Evolutionary conservation across 2,113 vertebrate genomes (phyloP).

Genomic region (Mandrillus leucophaeus): DNA sequence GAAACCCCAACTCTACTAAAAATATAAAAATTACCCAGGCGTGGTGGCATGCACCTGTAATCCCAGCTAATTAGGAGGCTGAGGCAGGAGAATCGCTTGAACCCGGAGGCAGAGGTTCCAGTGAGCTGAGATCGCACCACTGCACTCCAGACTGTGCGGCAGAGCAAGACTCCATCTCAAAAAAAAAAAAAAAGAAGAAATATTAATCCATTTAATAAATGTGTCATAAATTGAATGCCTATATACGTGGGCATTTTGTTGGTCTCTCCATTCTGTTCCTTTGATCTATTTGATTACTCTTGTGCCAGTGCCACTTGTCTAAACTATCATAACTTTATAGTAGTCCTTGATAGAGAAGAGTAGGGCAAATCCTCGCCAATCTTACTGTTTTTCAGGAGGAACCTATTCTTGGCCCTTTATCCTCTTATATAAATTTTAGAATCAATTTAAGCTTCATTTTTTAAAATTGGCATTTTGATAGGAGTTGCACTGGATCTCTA

Average conservation of each 20-base stretch:
- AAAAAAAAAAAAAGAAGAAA: too few species aligned
- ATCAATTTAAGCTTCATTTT: not conserved
- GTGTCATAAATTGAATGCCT: not conserved
- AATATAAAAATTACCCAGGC: too few species aligned
- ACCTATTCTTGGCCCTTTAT: not conserved
- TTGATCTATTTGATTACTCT: not conserved
- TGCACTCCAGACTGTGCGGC: too few species aligned
- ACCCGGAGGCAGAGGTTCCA: too few species aligned
- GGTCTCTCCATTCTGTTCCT: not conserved
- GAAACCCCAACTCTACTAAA: too few species aligned
- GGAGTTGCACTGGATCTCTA: not conserved
- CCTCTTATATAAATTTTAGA: constrained; percentile 14
- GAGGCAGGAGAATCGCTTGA: too few species aligned
- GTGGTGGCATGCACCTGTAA: too few species aligned
- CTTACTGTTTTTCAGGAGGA: not conserved
- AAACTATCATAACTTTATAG: not conserved
- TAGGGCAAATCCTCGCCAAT: not conserved
- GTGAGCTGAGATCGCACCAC: too few species aligned
- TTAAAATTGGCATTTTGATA: constrained; percentile 24
- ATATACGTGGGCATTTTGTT: not conserved
- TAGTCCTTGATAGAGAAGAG: not conserved
- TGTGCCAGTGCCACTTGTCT: not conserved
- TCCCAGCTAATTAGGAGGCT: too few species aligned
- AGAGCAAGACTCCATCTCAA: too few species aligned
- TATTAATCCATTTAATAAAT: not conserved